phyloP scores from a whole-genome alignment of 2,797 vertebrate genomes.

The Helostoma temminkii region DNA sequence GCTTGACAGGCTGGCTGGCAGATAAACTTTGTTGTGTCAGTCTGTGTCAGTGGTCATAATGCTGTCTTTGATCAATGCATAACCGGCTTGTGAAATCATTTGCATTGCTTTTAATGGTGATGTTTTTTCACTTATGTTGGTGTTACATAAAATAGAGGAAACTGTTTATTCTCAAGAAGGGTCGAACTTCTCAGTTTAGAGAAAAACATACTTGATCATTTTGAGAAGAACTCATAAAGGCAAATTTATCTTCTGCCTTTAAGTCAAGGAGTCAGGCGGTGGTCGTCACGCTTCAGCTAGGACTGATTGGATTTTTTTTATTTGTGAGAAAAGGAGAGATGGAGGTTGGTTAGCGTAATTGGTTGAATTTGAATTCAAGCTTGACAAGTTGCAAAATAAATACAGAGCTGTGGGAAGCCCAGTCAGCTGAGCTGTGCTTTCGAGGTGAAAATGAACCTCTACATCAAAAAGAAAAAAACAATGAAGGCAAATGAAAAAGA shows the following conservation, averaged over 20 bases:
- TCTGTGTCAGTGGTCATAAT: conserved; percentile 56
- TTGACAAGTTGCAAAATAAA: conserved; percentile 59
- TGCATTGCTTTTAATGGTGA: conserved; percentile 36
- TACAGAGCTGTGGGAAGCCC: conserved; percentile 49
- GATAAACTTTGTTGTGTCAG: conserved; percentile 59
- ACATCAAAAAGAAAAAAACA: conserved; percentile 38
- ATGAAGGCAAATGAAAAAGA: conserved; percentile 17
- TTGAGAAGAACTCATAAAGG: conserved; percentile 52
- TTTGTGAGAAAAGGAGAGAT: conserved; percentile 44
- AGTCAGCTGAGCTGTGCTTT: conserved; percentile 44
- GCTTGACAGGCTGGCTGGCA: conserved; percentile 25
- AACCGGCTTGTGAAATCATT: conserved; percentile 39
- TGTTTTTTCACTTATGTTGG: conserved; percentile 21
- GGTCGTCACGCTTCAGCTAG: conserved; percentile 70
- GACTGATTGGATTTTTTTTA: conserved; percentile 69
- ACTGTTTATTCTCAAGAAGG: conserved; percentile 33
- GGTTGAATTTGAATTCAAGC: conserved; percentile 67
- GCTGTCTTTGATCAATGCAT: conserved; percentile 62
- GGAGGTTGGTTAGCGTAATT: conserved; percentile 66
- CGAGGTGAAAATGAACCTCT: conserved; percentile 56
- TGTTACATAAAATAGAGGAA: conserved; percentile 44
- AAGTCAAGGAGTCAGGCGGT: conserved; percentile 63
- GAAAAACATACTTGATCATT: conserved; percentile 56
- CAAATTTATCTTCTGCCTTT: conserved; percentile 62
- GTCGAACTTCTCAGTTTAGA: conserved; percentile 24